Conservation (phyloP, 2,113 vertebrate species). For the Mus pahari region DNA sequence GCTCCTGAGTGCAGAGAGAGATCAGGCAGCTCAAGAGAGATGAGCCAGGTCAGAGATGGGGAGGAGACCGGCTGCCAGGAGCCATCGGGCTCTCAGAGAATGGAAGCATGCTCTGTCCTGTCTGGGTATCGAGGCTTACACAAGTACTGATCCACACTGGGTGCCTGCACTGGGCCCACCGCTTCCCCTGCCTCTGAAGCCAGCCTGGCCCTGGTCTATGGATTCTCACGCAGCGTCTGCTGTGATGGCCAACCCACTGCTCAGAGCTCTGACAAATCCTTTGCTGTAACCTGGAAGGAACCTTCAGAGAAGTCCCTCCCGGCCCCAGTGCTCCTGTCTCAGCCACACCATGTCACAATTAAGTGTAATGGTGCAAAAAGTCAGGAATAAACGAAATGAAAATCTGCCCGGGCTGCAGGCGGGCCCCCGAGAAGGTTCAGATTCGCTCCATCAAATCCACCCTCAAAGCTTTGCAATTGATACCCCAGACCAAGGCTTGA, state of each 20-base stretch:
- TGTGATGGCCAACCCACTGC: slow-evolving; percentile 31
- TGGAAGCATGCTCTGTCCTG: not conserved
- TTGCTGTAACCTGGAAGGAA: slow-evolving; percentile 68
- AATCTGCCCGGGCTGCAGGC: not conserved
- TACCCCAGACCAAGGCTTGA: slow-evolving; percentile 81
- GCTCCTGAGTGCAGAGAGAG: not conserved
- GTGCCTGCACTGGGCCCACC: too few species aligned
- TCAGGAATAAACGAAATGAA: not conserved
- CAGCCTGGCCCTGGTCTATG: not conserved
- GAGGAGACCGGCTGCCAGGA: not conserved
- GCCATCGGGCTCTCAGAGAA: not conserved
- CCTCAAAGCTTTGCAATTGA: slow-evolving; percentile 77
- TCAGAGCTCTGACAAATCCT: slow-evolving; percentile 60
- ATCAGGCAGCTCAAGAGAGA: too few species aligned
- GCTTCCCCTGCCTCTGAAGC: not conserved
- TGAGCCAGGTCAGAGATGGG: not conserved
- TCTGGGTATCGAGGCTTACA: accelerated
- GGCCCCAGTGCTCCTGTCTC: slow-evolving; percentile 55
- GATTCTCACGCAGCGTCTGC: slow-evolving; percentile 67
- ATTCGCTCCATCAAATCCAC: slow-evolving; percentile 78
- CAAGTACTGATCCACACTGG: not conserved
- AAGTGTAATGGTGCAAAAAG: not conserved
- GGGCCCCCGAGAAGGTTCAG: slow-evolving; percentile 82
- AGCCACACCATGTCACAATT: slow-evolving; percentile 72
- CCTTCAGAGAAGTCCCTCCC: slow-evolving; percentile 67